These are phyloP conservation scores for Hyalella azteca DNA, from an alignment of 2,888 invertebrate species.

Conservation along the genomic window DNA sequence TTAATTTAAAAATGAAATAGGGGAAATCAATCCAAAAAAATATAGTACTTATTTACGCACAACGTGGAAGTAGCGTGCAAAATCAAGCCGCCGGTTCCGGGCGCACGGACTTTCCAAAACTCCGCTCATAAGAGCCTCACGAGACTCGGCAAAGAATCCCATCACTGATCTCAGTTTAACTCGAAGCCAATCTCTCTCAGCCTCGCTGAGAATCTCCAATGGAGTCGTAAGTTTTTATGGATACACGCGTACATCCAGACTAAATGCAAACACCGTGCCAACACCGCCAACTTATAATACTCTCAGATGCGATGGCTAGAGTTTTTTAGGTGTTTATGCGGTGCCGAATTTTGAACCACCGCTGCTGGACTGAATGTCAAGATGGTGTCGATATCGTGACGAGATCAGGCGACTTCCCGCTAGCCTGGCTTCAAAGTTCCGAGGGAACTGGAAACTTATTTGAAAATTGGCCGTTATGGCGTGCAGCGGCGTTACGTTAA, in stretches of 20 bases:
- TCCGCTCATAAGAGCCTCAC: slow-evolving; percentile 5
- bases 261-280: slow-evolving; percentile 22
- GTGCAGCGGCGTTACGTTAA: too few species aligned
- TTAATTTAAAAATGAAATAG: too few species aligned
- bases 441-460: too few species aligned
- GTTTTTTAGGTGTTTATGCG: slow-evolving; percentile 24
- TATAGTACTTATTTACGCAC: not conserved
- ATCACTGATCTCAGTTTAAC: slow-evolving; percentile 34
- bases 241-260: slow-evolving; percentile 19
- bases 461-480: too few species aligned
- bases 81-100: not conserved
- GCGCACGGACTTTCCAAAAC: not conserved
- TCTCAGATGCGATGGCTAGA: slow-evolving; percentile 24
- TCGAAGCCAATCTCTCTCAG: slow-evolving; percentile 30
- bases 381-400: not conserved
- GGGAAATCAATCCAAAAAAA: not conserved
- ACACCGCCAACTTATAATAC: slow-evolving; percentile 29
- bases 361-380: slow-evolving; percentile 12
- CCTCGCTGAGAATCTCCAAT: slow-evolving; percentile 14
- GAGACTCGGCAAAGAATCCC: not conserved
- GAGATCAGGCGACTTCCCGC: not conserved
- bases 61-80: not conserved
- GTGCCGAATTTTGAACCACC: not conserved
- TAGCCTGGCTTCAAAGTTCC: too few species aligned
- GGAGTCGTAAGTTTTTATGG: slow-evolving; percentile 28